phyloP scores from a whole-genome alignment of 1,140 invertebrate species.

The Sinonovacula constricta region DNA sequence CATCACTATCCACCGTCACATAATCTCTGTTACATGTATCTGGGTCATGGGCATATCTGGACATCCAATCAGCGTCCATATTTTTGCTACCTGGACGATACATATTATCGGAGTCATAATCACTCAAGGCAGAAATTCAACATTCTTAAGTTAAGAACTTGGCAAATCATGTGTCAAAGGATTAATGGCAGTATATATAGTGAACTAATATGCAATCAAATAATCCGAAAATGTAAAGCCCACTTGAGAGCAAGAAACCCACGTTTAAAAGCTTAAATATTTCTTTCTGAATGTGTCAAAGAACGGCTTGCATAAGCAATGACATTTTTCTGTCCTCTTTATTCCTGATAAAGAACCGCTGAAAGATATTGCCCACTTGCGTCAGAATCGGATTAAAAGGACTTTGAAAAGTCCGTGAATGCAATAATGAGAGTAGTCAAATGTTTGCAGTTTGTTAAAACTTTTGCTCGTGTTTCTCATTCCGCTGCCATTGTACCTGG shows the following conservation, averaged over 20 bases:
- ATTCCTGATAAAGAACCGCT: constrained; percentile 12
- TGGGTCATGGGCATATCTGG: not conserved
- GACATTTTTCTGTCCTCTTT: not conserved
- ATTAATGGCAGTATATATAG: constrained; percentile 12
- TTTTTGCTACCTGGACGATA: constrained; percentile 12
- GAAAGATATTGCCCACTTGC: not conserved
- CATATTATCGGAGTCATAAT: constrained; percentile 15
- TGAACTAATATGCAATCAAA: not conserved
- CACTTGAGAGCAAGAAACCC: constrained; percentile 17
- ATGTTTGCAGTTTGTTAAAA: constrained; percentile 7
- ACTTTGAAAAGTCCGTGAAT: not conserved
- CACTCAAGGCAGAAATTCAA: not conserved
- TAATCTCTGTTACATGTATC: too few relatives aligned
- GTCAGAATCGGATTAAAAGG: constrained; percentile 15
- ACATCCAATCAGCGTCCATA: not conserved
- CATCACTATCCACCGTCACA: not conserved
- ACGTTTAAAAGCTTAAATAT: constrained; percentile 3
- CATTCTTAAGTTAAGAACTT: not conserved
- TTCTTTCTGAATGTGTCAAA: constrained; percentile 20
- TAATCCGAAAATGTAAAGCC: constrained; percentile 16
- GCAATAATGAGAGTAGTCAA: not conserved
- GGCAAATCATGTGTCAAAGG: constrained; percentile 10
- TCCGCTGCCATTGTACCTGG: constrained; percentile 7
- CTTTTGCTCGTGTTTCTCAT: not conserved
- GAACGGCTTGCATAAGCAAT: constrained; percentile 27